phyloP scores from a whole-genome alignment of 2,888 invertebrate genomes.

The Cremastinae sp. region DNA sequence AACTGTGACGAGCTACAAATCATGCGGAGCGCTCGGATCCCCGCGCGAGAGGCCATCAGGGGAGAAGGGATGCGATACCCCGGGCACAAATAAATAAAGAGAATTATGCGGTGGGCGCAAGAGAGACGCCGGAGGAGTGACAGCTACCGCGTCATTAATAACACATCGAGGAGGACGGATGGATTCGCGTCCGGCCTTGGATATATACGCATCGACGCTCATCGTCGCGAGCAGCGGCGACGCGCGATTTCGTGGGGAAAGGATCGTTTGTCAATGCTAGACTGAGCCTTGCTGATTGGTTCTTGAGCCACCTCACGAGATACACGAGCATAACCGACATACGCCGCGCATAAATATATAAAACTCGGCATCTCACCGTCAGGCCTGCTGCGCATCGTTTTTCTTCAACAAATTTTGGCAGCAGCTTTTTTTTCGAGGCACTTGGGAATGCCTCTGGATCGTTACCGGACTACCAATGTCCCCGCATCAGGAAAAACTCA shows the following conservation, averaged over 20 bases:
- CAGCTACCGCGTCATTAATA: conserved; percentile 70
- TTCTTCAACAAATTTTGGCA: conserved; percentile 34
- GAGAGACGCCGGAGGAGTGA: conserved; percentile 43
- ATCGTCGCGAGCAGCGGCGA: conserved; percentile 18
- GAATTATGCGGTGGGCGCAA: conserved; percentile 29
- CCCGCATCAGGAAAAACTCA: no score
- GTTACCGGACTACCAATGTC: conserved; percentile 21
- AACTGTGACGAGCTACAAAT: conserved; percentile 56
- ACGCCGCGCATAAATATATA: conserved; percentile 45
- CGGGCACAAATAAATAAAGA: conserved; percentile 54
- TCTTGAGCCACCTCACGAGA: conserved; percentile 64
- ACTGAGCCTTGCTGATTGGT: conserved; percentile 69
- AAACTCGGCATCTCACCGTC: conserved; percentile 26
- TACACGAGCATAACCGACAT: conserved; percentile 36
- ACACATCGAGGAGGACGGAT: conserved; percentile 68
- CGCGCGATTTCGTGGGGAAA: conserved; percentile 55
- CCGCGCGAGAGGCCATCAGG: conserved; percentile 26
- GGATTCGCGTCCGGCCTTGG: conserved; percentile 54
- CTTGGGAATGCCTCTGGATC: conserved; percentile 2
- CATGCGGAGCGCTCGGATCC: conserved; percentile 28
- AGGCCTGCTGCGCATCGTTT: conserved; percentile 31
- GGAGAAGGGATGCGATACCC: conserved; percentile 29
- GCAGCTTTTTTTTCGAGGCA: conserved; percentile 4
- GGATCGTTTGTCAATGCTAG: conserved; percentile 71
- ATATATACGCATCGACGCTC: conserved; percentile 19